A percentile compares a stretch with the other conserved stretches of the same genome.
phyloP scores from a whole-genome alignment of 2,113 vertebrate species.

The Donacobius atricapilla region DNA sequence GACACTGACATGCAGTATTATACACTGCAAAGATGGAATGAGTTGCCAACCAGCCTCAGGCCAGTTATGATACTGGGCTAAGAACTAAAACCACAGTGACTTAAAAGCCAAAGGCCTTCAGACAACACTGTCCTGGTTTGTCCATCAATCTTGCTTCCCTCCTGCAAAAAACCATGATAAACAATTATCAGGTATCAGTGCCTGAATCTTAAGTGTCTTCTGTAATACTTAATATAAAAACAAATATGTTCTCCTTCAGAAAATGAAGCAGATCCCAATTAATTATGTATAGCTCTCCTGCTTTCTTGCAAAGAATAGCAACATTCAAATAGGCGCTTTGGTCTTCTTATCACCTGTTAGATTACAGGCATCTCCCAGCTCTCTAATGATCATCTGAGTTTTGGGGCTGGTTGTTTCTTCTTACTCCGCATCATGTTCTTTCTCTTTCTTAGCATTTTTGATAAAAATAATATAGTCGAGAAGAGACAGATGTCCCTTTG shows the following conservation, averaged over 20 bases:
- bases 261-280: slow-evolving; percentile 64
- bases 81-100: background rate
- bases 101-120: background rate
- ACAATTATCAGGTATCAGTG: slow-evolving; percentile 30
- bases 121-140: background rate
- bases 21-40: background rate
- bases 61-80: background rate
- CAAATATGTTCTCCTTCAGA: slow-evolving; percentile 56
- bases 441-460: background rate
- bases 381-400: slow-evolving; percentile 10
- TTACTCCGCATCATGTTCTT: background rate
- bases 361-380: slow-evolving; percentile 39
- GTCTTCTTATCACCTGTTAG: slow-evolving; percentile 39
- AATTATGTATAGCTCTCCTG: slow-evolving; percentile 54
- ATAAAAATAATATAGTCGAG: background rate
- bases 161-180: background rate
- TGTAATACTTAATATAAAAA: slow-evolving; percentile 60
- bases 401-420: background rate
- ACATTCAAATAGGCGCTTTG: slow-evolving; percentile 5
- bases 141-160: background rate
- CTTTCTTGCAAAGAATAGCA: slow-evolving; percentile 20
- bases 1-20: background rate
- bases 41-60: background rate
- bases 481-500: slow-evolving; percentile 1
- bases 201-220: slow-evolving; percentile 53